These are phyloP conservation scores for Ophraella communa DNA, from an alignment of 2,888 invertebrate species.

Conservation along the genomic window DNA sequence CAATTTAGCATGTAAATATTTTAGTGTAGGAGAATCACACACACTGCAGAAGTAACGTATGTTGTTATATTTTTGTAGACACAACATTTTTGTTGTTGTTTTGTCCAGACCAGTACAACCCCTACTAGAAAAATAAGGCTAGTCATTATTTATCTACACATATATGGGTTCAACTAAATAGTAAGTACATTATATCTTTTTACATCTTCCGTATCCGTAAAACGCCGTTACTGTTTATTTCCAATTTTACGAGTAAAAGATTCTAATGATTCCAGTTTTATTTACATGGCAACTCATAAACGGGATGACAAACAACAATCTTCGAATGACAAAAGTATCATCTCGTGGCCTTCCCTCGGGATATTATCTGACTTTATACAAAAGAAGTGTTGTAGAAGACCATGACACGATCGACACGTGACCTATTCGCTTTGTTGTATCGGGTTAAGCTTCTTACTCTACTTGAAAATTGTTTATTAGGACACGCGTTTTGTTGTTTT, in stretches of 20 bases:
- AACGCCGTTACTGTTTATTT: not conserved
- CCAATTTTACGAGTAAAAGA: not conserved
- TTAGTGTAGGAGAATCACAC: too few relatives aligned
- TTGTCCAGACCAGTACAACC: too few relatives aligned
- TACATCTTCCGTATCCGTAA: too few relatives aligned
- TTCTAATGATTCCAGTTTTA: constrained; percentile 23
- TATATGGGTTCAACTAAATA: too few relatives aligned
- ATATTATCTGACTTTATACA: constrained; percentile 6
- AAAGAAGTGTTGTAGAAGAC: constrained; percentile 24
- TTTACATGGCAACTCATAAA: constrained; percentile 43
- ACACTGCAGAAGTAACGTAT: too few relatives aligned
- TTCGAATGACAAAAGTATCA: constrained; percentile 35
- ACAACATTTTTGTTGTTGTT: too few relatives aligned
- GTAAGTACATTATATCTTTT: too few relatives aligned
- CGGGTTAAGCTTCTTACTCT: constrained; percentile 41
- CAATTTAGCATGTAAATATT: too few relatives aligned
- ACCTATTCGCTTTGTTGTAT: constrained; percentile 34
- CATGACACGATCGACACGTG: constrained; percentile 33
- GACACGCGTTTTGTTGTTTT: constrained; percentile 12
- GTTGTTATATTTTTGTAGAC: too few relatives aligned
- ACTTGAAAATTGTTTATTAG: constrained; percentile 15
- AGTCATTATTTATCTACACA: too few relatives aligned
- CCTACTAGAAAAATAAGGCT: too few relatives aligned
- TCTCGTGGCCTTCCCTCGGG: constrained; percentile 28
- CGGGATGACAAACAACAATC: constrained; percentile 39